These are phyloP conservation scores for Sinosuthora webbiana DNA, from an alignment of 2,113 vertebrate genomes.

Conservation along the genomic window DNA sequence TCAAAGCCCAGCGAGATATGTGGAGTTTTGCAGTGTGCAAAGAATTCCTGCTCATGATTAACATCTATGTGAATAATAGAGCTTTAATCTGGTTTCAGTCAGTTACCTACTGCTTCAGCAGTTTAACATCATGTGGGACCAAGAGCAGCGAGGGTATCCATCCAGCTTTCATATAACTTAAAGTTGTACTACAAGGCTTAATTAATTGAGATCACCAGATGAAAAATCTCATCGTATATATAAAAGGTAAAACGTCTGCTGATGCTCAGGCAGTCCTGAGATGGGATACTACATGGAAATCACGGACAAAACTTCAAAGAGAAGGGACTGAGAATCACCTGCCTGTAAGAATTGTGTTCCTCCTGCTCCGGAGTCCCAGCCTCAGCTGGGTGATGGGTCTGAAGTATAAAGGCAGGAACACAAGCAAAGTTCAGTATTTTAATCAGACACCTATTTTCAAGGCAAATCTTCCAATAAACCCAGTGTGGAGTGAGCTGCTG, in stretches of 20 bases:
- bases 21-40: neutral
- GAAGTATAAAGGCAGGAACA: neutral
- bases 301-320: neutral
- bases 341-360: neutral
- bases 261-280: neutral
- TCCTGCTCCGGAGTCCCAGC: neutral
- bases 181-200: constrained; percentile 17
- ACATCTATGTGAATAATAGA: constrained; percentile 38
- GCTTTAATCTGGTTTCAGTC: constrained; percentile 57
- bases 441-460: neutral
- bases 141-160: constrained; percentile 23
- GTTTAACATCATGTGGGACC: constrained; percentile 36
- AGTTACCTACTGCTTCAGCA: constrained; percentile 50
- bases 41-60: constrained; percentile 22
- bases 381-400: neutral
- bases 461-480: neutral
- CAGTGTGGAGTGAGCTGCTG: constrained; percentile 8
- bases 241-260: constrained; percentile 21
- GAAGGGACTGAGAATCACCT: neutral
- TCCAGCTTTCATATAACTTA: constrained; percentile 4
- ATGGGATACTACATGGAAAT: neutral
- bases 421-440: neutral
- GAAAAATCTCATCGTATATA: neutral
- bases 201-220: constrained; percentile 46
- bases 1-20: constrained; percentile 35